Percentiles rank a stretch among this genome's conserved stretches.
Conservation (phyloP, 2,888 invertebrate genomes). For the Campaea margaritaria region DNA sequence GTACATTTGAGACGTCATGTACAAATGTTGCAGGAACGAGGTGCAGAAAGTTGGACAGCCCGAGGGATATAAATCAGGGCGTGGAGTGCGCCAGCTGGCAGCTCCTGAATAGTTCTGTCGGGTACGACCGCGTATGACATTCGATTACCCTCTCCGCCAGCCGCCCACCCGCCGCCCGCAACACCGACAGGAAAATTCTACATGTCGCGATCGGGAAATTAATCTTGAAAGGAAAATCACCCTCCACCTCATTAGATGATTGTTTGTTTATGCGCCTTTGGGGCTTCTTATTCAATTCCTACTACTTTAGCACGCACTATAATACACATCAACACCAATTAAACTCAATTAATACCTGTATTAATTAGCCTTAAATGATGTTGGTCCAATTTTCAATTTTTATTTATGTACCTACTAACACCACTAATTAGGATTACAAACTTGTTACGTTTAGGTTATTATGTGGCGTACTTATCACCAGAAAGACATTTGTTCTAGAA, state of each 20-base stretch:
- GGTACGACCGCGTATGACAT: constrained; percentile 77
- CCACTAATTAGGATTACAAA: too few relatives aligned
- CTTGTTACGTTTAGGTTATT: neutral
- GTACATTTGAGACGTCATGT: constrained; percentile 77
- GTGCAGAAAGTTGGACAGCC: constrained; percentile 80
- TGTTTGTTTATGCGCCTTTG: neutral
- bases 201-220: constrained; percentile 40
- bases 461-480: constrained; percentile 2
- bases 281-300: neutral
- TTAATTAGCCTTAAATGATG: too few relatives aligned
- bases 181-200: constrained; percentile 33
- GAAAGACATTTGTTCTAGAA: constrained; percentile 21
- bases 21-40: constrained; percentile 79
- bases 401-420: too few relatives aligned
- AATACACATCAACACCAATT: too few relatives aligned
- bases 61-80: constrained; percentile 77
- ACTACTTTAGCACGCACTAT: too few relatives aligned
- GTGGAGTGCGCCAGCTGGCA: constrained; percentile 68
- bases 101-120: constrained; percentile 73
- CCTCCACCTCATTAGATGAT: constrained; percentile 28
- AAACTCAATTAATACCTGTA: too few relatives aligned
- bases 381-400: too few relatives aligned
- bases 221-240: constrained; percentile 36
- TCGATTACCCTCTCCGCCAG: constrained; percentile 67
- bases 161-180: constrained; percentile 28